Percentiles rank a stretch among this genome's conserved stretches.
phyloP scores from a whole-genome alignment of 2,113 vertebrate genomes.

The Pteropus alecto region DNA sequence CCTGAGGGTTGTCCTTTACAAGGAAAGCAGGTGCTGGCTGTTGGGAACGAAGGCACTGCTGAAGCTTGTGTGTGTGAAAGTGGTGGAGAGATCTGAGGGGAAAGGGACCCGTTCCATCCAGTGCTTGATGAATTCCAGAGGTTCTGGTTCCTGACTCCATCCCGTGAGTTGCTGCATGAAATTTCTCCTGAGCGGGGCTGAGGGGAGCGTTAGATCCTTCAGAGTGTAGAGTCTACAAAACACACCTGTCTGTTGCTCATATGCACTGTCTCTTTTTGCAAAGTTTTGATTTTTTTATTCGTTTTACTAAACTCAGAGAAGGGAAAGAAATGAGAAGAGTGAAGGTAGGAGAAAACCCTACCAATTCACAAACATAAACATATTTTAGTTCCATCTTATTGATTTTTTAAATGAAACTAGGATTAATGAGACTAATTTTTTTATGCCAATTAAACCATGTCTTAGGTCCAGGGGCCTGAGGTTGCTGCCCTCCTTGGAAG shows the following conservation, averaged over 20 bases:
- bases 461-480: neutral
- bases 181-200: too few species aligned
- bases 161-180: neutral
- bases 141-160: neutral
- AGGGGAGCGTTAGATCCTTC: neutral
- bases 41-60: neutral
- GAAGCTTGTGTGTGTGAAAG: neutral
- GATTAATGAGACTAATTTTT: neutral
- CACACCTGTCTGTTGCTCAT: neutral
- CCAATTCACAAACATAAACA: neutral
- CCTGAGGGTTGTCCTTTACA: neutral
- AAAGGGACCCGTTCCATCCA: neutral
- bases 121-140: accelerated
- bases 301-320: conserved; percentile 17
- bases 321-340: neutral
- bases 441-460: neutral
- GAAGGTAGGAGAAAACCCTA: neutral
- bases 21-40: neutral
- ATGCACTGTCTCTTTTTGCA: neutral
- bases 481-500: neutral
- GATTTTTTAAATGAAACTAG: conserved; percentile 10
- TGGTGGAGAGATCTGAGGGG: neutral
- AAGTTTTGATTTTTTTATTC: neutral
- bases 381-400: neutral
- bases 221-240: neutral